A percentile compares a stretch with the other conserved stretches of the same genome.
Conservation (phyloP, 2,888 invertebrate species). For the Macrophya alboannulata region DNA sequence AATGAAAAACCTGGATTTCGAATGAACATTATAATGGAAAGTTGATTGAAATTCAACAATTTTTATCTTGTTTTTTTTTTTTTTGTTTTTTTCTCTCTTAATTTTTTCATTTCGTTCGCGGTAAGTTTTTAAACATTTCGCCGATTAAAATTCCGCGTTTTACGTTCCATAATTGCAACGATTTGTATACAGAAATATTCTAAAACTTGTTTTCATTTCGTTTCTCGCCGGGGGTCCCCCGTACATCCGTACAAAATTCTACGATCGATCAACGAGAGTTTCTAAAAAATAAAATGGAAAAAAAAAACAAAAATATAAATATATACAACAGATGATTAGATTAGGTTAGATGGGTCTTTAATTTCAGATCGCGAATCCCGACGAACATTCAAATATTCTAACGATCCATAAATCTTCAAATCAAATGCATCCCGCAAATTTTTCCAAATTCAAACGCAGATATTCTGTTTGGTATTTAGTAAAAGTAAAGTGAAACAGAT, state of each 20-base stretch:
- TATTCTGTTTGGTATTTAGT: too few species aligned
- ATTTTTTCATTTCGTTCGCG: background rate
- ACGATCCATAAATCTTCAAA: conserved; percentile 9
- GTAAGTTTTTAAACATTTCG: background rate
- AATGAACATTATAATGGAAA: conserved; percentile 8
- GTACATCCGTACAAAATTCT: too few species aligned
- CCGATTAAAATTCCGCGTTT: background rate
- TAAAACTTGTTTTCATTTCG: background rate
- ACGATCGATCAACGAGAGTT: background rate
- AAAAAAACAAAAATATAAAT: too few species aligned
- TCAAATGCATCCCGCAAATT: background rate
- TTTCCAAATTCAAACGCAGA: background rate
- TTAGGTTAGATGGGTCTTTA: too few species aligned
- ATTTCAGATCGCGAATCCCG: background rate
- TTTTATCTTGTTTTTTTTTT: background rate
- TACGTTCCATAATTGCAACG: background rate
- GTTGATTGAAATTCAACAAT: background rate
- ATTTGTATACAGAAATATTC: background rate
- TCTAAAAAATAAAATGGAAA: background rate
- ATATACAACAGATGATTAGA: too few species aligned
- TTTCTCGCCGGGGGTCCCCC: too few species aligned
- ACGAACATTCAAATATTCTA: background rate
- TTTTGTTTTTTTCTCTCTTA: too few species aligned
- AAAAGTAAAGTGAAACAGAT: background rate
- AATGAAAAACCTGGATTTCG: background rate